A percentile compares a stretch with the other conserved stretches of the same genome.
These are phyloP conservation scores for Archilochus colubris DNA, from an alignment of 2,113 vertebrate species.

Conservation along the genomic window DNA sequence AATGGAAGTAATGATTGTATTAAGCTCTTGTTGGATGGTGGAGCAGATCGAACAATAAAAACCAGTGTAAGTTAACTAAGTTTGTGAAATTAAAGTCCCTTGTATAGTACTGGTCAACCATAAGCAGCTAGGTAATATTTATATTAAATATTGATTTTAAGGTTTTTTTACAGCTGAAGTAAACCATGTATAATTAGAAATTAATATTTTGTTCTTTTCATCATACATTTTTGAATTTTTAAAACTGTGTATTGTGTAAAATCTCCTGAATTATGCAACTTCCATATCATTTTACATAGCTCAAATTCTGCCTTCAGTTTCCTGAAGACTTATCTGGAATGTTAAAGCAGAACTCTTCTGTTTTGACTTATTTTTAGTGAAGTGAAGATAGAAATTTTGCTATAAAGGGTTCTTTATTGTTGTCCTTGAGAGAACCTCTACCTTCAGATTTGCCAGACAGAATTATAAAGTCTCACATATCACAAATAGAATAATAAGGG, in stretches of 20 bases:
- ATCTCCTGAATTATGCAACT: neutral
- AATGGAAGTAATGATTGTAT: constrained; percentile 85
- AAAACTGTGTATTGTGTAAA: neutral
- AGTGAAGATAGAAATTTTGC: neutral
- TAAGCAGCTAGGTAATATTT: neutral
- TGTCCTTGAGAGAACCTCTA: neutral
- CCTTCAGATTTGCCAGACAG: neutral
- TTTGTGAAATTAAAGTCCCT: neutral
- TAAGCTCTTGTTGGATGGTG: constrained; percentile 82
- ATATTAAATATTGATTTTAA: neutral
- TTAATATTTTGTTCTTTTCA: neutral
- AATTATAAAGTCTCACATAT: neutral
- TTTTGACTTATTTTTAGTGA: neutral
- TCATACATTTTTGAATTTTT: neutral
- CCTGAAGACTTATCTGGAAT: neutral
- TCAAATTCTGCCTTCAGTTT: neutral
- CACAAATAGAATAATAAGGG: neutral
- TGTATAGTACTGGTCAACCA: neutral
- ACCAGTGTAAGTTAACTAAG: constrained; percentile 79
- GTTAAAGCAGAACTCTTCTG: neutral
- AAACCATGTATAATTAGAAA: neutral
- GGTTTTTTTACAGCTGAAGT: neutral
- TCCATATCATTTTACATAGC: neutral
- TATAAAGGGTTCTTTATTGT: neutral
- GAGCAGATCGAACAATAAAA: constrained; percentile 81